Evolutionary conservation across 2,888 invertebrate species (phyloP).

Genomic region (Nipponacmea schrenckii): DNA sequence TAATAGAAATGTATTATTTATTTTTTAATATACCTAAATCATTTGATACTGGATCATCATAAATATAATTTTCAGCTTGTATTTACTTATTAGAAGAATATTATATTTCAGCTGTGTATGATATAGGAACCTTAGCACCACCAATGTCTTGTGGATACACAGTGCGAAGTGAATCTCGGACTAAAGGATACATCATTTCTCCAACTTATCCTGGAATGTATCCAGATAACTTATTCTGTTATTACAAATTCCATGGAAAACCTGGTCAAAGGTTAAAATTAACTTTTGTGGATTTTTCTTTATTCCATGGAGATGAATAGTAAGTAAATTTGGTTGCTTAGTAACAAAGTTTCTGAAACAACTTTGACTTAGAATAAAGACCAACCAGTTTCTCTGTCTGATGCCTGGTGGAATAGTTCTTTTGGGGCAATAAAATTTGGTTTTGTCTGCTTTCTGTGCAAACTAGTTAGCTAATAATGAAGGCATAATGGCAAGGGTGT

Average conservation of each 20-base stretch:
- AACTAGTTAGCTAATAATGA: too few relatives aligned
- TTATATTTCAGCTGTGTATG: conserved; percentile 77
- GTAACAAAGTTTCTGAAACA: too few relatives aligned
- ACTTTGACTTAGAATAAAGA: too few relatives aligned
- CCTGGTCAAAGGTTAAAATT: conserved; percentile 91
- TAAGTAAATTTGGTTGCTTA: conserved; percentile 73
- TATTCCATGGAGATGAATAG: conserved; percentile 98
- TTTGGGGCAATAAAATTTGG: too few relatives aligned
- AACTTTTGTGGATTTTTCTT: conserved; percentile 97
- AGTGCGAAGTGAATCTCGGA: conserved; percentile 79
- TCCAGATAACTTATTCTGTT: conserved; percentile 93
- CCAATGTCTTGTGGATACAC: conserved; percentile 85
- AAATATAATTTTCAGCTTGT: too few relatives aligned
- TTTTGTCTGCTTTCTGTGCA: too few relatives aligned
- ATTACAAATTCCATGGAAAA: conserved; percentile 84
- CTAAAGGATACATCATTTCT: conserved; percentile 88
- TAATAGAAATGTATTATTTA: too few relatives aligned
- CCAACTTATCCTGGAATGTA: conserved; percentile 99
- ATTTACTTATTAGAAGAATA: background rate
- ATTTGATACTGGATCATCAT: too few relatives aligned
- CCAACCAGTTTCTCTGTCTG: background rate
- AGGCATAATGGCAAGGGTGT: too few relatives aligned
- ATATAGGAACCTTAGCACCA: conserved; percentile 88
- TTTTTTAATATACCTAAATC: too few relatives aligned
- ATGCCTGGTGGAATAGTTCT: too few relatives aligned